These are phyloP conservation scores for Illadopsis cleaveri DNA, from an alignment of 2,113 vertebrate species.

Conservation along the genomic window DNA sequence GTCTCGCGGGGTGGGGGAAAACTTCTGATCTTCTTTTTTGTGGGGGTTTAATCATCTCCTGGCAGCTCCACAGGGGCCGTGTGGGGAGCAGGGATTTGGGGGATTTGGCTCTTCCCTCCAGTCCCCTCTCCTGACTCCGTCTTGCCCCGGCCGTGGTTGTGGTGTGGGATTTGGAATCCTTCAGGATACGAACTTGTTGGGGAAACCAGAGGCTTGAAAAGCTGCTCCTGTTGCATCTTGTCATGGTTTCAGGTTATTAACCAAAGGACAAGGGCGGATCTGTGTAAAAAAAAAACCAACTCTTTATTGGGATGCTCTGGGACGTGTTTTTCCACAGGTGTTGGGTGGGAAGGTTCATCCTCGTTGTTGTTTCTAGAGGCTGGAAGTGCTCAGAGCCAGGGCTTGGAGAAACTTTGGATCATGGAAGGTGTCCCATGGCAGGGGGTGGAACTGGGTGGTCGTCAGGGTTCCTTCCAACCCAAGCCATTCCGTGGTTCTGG, in stretches of 20 bases:
- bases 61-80: background rate
- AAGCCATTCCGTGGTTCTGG: fast-evolving
- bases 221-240: background rate
- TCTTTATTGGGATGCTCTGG: background rate
- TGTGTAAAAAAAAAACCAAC: background rate
- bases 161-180: background rate
- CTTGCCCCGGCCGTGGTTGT: background rate
- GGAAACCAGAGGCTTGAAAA: background rate
- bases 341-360: background rate
- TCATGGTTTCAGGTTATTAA: background rate
- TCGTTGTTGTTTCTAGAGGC: background rate
- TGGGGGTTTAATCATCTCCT: background rate
- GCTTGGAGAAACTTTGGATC: background rate
- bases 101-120: background rate
- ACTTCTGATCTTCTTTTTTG: background rate
- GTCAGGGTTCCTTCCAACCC: background rate
- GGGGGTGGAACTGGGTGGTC: background rate
- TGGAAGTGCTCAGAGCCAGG: background rate
- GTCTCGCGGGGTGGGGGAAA: background rate
- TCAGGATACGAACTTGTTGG: background rate
- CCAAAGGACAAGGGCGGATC: background rate
- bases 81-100: background rate
- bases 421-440: background rate
- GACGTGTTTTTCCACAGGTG: background rate
- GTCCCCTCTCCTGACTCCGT: background rate